Evolutionary conservation across 2,888 invertebrate species (phyloP), one percentile per base, ranked within the genome.

Genomic region (Amphipyra berbera): DNA sequence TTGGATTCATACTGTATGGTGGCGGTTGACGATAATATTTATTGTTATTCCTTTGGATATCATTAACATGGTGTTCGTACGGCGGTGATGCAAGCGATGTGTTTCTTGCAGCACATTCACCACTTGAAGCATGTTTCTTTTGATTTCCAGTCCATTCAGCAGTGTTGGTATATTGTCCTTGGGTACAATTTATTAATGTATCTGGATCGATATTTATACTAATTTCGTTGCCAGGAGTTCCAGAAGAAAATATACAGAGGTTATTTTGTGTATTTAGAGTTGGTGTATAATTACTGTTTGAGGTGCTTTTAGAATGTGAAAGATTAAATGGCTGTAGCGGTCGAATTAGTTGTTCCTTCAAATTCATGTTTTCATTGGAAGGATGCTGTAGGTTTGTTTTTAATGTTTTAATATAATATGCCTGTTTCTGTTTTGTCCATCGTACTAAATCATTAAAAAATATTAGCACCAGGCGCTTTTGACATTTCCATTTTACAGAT

Each of bases 361-460:
- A 61, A n/a, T 48, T 5, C 3, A n/a, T n/a, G 30, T 74, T 64
- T 10, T 54, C 21, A 49, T 61, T 47, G n/a, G 42, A 45, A 6
- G 14, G 2, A 48, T 6, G 2, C 10, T 33, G 10, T 14, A 6
- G n/a, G 21, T 21, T 21, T 21, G 21, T 21, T 21, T 21, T 21
- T 21, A 21, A 21, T 21, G 21, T 21, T 21, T 21, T 21, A 21
- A 21, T 21, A 3, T 21, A 3, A 15, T n/a, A n/a, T n/a, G 54
- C 33, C 37, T 47, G 73, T 69, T 76, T 81, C 0, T 44, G 37
- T 69, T 84, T 84, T 12, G 76, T 59, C 88, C 88, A 89, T 9
- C 14, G 12, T 27, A 88, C 42, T 75, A 90, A 66, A 60, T 88
- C 83, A 9, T 40, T 33, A 56, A 78, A 85, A 48, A 88, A 53